Base-by-base conservation (phyloP, 2,888 invertebrate genomes). In the Eupsilia transversa region DNA sequence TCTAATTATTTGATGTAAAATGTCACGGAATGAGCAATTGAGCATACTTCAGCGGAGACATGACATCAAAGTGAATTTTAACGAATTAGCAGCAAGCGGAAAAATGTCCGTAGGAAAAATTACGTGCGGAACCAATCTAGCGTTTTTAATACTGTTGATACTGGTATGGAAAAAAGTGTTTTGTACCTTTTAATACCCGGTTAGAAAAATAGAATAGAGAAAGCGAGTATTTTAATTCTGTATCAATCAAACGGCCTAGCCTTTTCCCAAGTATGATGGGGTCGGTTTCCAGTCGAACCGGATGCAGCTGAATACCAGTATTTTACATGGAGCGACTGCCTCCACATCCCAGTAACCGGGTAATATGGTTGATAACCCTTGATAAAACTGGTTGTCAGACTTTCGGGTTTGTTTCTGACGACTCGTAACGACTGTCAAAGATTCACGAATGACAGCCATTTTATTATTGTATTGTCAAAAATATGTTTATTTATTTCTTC, bases 61-160 rank as follows among this genome's bases (percentile, higher is more conserved):
- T 65, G 77, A 74, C 76, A 80, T 86, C 86, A 85, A 86, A 86
- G 78, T 77, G 64, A 82, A 84, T 80, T 86, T 77, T 76, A 79
- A 84, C 84, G 76, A 86, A 87, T 87, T 86, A 86, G 63, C 70
- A 80, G 69, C 68, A 71, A 75, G 67, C 60, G 73, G 57, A 54
- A 77, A 77, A 80, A 79, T 74, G 74, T 41, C 70, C 57, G 56
- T 64, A 74, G 59, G 67, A 66, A 77, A 81, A 82, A 79, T 71
- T 72, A 59, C 14, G 54, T 43, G 60, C 49, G 43, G 64, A 65
- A 72, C 56, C 68, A 52, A 77, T 74, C 43, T 74, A 63, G 54
- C 73, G 61, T 72, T 68, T 77, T 60, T 72, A 60, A 79, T 76
- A 49, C 68, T 56, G 59, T 7, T 60, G 27, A 73, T 79, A 84